Evolutionary conservation across 2,888 invertebrate species (phyloP), one percentile per base, ranked within the genome.

Genomic region (Chrysolina haemoptera): DNA sequence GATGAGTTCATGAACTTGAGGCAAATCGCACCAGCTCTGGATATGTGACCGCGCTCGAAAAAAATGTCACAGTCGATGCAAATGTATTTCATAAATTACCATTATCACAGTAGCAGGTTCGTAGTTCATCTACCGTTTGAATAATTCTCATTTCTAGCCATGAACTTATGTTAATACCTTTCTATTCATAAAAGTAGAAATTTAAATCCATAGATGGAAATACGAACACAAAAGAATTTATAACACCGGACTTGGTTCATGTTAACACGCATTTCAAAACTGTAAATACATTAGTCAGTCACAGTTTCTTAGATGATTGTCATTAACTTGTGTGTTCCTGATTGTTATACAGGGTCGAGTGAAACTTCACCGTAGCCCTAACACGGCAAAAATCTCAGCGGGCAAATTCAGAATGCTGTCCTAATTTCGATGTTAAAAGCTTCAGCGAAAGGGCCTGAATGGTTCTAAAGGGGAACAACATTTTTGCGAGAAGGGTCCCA

Each of bases 101-200:
- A 75, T 75, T 71, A 50, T 66, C 71, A 71, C 69, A 71, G 75
- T 75, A 71, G 75, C 75, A 75, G 75, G 75, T 75, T 70, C 71
- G 62, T 62, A 71, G 70, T 74, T 74, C 74, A 64, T 70, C 74
- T 63, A 66, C 62, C 62, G 40, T 20, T 62, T 50, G 41, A 40
- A 53, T 53, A 67, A 40, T 67, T 22, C 67, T 67, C 67, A 55
- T 16, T 66, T 22, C 67, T 50, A 79, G 78, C 82, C 83, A 77
- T 84, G 83, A 83, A 83, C 83, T 83, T 84, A 84, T 84, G 83
- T 82, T 79, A 83, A 83, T 83, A 73, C 35, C 67, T 62, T 69
- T 78, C 82, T 81, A 83, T 83, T 83, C 81, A 82, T 80, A 79
- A 82, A 82, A 79, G 78, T 78, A 77, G 78, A 82, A 81, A 82